Percentiles rank a stretch among this genome's conserved stretches.
Conservation (phyloP, 2,113 vertebrate species). For the Burhinus bistriatus region DNA sequence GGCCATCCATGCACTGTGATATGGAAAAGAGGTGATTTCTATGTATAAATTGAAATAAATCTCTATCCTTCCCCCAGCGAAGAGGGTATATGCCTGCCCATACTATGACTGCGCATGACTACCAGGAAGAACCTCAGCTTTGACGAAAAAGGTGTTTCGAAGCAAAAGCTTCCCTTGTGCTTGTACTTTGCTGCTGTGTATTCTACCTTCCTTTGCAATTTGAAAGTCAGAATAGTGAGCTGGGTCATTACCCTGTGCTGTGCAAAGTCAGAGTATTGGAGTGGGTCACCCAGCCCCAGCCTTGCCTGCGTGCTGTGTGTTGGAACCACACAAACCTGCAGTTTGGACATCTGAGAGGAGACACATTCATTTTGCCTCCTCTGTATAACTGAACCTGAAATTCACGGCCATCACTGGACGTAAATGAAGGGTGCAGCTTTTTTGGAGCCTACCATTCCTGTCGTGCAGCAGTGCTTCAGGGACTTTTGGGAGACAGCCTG, state of each 20-base stretch:
- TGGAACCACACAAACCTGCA: neutral
- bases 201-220: neutral
- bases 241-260: neutral
- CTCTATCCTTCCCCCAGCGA: neutral
- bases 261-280: neutral
- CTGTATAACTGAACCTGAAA: neutral
- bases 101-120: neutral
- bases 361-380: neutral
- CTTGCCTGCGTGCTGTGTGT: neutral
- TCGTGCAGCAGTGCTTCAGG: neutral
- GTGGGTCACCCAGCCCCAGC: neutral
- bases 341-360: neutral
- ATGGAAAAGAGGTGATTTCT: neutral
- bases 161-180: neutral
- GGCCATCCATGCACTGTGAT: constrained; percentile 81
- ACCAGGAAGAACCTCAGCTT: neutral
- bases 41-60: neutral
- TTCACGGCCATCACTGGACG: accelerated
- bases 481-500: neutral
- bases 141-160: neutral
- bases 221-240: neutral
- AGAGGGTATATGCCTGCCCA: neutral
- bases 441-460: neutral
- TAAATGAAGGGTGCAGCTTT: neutral
- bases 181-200: neutral